Evolutionary conservation across 1,140 invertebrate genomes (phyloP).

Genomic region (Dreissena polymorpha): DNA sequence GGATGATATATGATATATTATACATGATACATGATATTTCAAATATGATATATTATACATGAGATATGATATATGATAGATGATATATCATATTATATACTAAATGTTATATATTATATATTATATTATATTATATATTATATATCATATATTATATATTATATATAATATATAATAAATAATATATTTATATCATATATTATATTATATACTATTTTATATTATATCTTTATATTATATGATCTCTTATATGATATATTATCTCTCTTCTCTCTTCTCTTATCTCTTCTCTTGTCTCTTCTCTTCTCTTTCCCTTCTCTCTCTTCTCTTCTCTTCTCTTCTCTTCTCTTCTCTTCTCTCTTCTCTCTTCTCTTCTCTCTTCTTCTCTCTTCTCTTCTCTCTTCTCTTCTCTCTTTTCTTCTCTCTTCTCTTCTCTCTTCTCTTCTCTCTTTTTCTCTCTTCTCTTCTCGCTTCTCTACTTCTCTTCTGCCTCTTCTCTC

Average conservation of each 20-base stretch:
- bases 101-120: too few relatives aligned
- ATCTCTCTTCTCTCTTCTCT: background rate
- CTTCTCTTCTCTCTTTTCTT: background rate
- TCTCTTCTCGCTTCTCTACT: background rate
- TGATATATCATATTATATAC: too few relatives aligned
- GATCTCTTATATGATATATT: background rate
- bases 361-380: background rate
- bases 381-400: background rate
- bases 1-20: too few relatives aligned
- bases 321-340: background rate
- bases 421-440: background rate
- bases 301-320: background rate
- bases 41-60: too few relatives aligned
- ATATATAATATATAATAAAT: too few relatives aligned
- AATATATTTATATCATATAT: too few relatives aligned
- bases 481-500: background rate
- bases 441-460: background rate
- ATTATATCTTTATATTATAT: too few relatives aligned
- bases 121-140: too few relatives aligned
- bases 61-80: too few relatives aligned
- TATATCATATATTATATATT: too few relatives aligned
- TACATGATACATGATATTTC: too few relatives aligned
- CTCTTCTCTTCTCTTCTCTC: background rate
- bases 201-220: too few relatives aligned
- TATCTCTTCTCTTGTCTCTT: background rate